These are phyloP conservation scores for Enteromius afrohamiltoni DNA, from an alignment of 2,797 vertebrate species.

Conservation along the genomic window DNA sequence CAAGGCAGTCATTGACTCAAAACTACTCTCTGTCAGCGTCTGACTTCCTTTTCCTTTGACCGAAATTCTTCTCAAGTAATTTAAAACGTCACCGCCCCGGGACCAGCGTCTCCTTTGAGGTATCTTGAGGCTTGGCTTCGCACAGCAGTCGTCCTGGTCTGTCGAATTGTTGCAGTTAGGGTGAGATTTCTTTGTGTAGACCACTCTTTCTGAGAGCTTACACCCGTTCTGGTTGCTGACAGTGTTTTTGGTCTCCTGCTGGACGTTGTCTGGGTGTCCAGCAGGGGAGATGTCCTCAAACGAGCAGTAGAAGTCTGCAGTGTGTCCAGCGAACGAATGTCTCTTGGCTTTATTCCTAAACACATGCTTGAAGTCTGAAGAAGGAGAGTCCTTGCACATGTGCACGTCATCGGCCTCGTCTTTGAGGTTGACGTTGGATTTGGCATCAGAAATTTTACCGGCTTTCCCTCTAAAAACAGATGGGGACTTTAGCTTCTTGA, in stretches of 20 bases:
- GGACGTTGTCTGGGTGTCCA: conserved; percentile 71
- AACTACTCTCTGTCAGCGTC: conserved; percentile 79
- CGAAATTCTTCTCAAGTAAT: conserved; percentile 88
- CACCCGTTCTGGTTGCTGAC: conserved; percentile 69
- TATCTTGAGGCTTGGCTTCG: conserved; percentile 72
- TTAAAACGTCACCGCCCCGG: conserved; percentile 87
- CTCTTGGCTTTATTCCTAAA: conserved; percentile 81
- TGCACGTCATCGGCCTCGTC: conserved; percentile 71
- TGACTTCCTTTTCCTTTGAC: conserved; percentile 79
- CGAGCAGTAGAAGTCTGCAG: conserved; percentile 85
- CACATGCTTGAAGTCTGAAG: conserved; percentile 74
- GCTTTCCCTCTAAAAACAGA: conserved; percentile 76
- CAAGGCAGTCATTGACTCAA: conserved; percentile 79
- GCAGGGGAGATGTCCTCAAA: conserved; percentile 84
- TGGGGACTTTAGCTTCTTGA: conserved; percentile 84
- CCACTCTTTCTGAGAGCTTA: conserved; percentile 72
- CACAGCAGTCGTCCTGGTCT: conserved; percentile 71
- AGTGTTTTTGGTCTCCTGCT: conserved; percentile 70
- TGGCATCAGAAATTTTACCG: conserved; percentile 73
- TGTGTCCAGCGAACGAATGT: conserved; percentile 88
- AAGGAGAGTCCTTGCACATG: conserved; percentile 78
- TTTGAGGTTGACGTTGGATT: conserved; percentile 72
- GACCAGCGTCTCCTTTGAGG: conserved; percentile 71
- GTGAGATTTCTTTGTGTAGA: conserved; percentile 72
- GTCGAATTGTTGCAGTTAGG: conserved; percentile 73